Evolutionary conservation across 2,113 vertebrate species (phyloP).

Genomic region (Rhea americana): DNA sequence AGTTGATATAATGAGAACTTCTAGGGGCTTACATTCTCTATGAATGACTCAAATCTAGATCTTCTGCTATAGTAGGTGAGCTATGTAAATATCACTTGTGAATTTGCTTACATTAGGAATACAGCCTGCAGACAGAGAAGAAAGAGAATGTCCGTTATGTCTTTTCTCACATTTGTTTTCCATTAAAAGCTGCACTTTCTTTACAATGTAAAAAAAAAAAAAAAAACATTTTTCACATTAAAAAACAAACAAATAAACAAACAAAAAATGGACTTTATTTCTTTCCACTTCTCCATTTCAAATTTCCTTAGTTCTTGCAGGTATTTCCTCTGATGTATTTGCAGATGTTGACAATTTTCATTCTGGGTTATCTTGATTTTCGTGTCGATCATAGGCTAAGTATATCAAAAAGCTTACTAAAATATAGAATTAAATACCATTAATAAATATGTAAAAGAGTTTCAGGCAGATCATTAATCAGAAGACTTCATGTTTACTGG

Average conservation of each 20-base stretch:
- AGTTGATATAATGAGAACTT: neutral
- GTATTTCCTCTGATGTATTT: neutral
- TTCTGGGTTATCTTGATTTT: neutral
- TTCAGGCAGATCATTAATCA: slow-evolving; percentile 66
- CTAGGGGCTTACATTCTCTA: neutral
- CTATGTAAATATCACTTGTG: neutral
- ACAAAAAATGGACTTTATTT: neutral
- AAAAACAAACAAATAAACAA: too few species aligned
- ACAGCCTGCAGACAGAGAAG: neutral
- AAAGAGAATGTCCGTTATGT: neutral
- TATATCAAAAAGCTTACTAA: neutral
- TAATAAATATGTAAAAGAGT: slow-evolving; percentile 50
- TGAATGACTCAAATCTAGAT: neutral
- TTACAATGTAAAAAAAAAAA: neutral
- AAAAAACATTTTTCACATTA: neutral
- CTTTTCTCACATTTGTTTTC: neutral
- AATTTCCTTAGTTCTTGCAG: neutral
- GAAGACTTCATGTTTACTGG: slow-evolving; percentile 60
- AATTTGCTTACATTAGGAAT: neutral
- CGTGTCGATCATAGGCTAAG: rapidly evolving
- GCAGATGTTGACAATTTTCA: neutral
- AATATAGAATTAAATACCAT: neutral
- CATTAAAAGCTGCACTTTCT: neutral
- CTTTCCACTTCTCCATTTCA: neutral
- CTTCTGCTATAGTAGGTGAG: neutral